phyloP scores from a whole-genome alignment of 2,888 invertebrate species.

The Coleophora deauratella region DNA sequence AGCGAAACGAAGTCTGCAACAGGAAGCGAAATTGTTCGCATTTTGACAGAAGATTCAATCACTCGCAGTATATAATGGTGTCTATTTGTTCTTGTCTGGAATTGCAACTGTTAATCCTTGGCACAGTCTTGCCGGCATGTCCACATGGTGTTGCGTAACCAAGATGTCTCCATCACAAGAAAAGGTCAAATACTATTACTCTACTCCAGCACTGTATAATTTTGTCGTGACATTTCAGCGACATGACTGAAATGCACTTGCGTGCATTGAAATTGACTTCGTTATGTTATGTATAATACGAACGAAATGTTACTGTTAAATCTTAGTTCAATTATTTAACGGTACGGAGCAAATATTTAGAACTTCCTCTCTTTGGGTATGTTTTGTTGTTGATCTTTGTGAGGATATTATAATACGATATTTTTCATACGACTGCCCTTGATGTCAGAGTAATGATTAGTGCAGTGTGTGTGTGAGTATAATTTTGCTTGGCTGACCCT shows the following conservation, averaged over 20 bases:
- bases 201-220: too few species aligned
- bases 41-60: slow-evolving; percentile 52
- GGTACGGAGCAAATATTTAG: too few species aligned
- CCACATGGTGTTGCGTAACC: slow-evolving; percentile 23
- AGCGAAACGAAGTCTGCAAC: slow-evolving; percentile 4
- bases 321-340: too few species aligned
- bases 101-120: slow-evolving; percentile 66
- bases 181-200: too few species aligned
- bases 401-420: background rate
- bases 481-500: too few species aligned
- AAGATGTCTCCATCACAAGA: too few species aligned
- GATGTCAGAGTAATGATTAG: background rate
- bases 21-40: slow-evolving; percentile 27
- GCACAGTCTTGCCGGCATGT: slow-evolving; percentile 59
- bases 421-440: background rate
- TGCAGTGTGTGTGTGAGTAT: too few species aligned
- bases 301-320: too few species aligned
- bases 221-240: too few species aligned
- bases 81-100: slow-evolving; percentile 59
- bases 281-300: too few species aligned
- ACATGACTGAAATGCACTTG: too few species aligned
- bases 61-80: slow-evolving; percentile 52
- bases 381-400: background rate
- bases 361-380: background rate
- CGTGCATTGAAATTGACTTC: too few species aligned